phyloP scores from a whole-genome alignment of 2,797 vertebrate genomes.

The Micrastur ruficollis region DNA sequence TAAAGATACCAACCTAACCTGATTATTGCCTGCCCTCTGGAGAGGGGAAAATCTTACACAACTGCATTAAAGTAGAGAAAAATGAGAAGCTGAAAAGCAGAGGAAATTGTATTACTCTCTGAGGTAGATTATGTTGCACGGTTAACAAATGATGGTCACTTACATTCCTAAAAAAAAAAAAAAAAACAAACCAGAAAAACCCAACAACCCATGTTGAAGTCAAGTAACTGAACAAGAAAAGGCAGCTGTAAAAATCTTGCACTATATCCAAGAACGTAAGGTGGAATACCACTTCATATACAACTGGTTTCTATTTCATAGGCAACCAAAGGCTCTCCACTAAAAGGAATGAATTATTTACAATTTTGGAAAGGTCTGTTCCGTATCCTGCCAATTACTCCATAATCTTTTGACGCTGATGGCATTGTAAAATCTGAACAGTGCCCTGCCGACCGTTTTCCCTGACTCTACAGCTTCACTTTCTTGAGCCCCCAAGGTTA shows the following conservation, averaged over 20 bases:
- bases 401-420: not conserved
- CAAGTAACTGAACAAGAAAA: not conserved
- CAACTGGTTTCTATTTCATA: constrained; percentile 20
- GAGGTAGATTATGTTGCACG: constrained; percentile 57
- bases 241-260: not conserved
- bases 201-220: not conserved
- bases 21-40: constrained; percentile 62
- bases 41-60: constrained; percentile 51
- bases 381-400: not conserved
- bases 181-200: not conserved
- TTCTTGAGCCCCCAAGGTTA: not conserved
- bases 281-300: constrained; percentile 23
- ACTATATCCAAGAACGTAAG: not conserved
- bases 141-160: constrained; percentile 46
- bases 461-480: not conserved
- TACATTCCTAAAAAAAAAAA: constrained; percentile 14
- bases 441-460: fast-evolving
- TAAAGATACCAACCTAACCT: constrained; percentile 50
- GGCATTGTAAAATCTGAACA: not conserved
- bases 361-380: not conserved
- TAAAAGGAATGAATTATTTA: not conserved
- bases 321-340: not conserved
- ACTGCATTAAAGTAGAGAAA: constrained; percentile 68
- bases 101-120: constrained; percentile 71
- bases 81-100: constrained; percentile 69